These are phyloP conservation scores for Hipparchia sbordonii DNA, from an alignment of 2,888 invertebrate species.

Conservation along the genomic window DNA sequence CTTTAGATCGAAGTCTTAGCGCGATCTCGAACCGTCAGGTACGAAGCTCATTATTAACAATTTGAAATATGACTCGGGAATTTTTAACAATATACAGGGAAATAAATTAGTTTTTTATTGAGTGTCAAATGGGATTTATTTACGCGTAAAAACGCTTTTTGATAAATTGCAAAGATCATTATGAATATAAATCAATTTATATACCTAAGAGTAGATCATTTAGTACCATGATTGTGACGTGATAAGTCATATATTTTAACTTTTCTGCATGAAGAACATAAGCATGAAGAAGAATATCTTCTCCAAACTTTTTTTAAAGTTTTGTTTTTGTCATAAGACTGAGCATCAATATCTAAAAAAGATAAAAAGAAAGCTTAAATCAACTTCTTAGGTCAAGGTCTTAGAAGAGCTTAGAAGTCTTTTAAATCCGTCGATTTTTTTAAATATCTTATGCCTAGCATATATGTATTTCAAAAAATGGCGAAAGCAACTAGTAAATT, in stretches of 20 bases:
- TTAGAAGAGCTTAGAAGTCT: too few species aligned
- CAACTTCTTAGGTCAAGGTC: too few species aligned
- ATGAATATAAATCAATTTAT: constrained; percentile 13
- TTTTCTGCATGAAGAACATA: neutral
- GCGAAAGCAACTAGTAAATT: too few species aligned
- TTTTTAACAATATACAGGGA: constrained; percentile 67
- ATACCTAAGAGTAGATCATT: neutral
- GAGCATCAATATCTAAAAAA: too few species aligned
- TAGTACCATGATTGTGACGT: neutral
- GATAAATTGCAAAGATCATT: constrained; percentile 23
- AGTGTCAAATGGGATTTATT: constrained; percentile 45
- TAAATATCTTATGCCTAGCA: too few species aligned
- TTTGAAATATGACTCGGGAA: constrained; percentile 79
- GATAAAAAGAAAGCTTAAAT: too few species aligned
- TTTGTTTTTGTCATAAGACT: too few species aligned
- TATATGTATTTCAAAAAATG: too few species aligned
- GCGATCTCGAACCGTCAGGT: constrained; percentile 82
- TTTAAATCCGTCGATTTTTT: too few species aligned
- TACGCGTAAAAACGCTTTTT: constrained; percentile 23
- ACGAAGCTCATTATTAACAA: constrained; percentile 81
- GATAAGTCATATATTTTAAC: neutral
- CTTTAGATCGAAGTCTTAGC: constrained; percentile 83
- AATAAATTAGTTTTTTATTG: constrained; percentile 69
- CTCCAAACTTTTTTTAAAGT: too few species aligned
- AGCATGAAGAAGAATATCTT: too few species aligned